phyloP scores from a whole-genome alignment of 2,888 invertebrate species.

The Melanostoma scalare region DNA sequence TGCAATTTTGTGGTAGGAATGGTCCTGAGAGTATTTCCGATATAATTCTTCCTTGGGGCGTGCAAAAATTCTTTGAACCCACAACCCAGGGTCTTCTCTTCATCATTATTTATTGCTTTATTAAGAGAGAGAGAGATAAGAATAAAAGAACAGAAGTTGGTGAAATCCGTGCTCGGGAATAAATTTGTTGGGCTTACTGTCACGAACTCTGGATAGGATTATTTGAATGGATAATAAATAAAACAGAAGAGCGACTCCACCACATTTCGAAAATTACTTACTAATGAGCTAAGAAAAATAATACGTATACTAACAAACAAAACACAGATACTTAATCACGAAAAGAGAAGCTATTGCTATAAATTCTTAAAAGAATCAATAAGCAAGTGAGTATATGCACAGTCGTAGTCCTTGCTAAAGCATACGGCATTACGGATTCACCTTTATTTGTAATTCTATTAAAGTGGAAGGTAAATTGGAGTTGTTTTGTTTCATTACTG shows the following conservation, averaged over 20 bases:
- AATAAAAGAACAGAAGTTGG: neutral
- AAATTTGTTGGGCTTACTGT: slow-evolving; percentile 24
- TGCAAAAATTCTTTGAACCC: slow-evolving; percentile 20
- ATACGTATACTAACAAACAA: too few relatives aligned
- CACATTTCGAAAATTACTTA: neutral
- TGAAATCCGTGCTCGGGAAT: slow-evolving; percentile 30
- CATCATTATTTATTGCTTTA: slow-evolving; percentile 48
- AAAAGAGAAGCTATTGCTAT: too few relatives aligned
- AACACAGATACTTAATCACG: too few relatives aligned
- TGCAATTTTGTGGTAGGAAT: slow-evolving; percentile 13
- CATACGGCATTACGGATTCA: too few relatives aligned
- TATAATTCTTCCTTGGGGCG: slow-evolving; percentile 5
- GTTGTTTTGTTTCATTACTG: too few relatives aligned
- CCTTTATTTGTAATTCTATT: too few relatives aligned
- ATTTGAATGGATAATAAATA: slow-evolving; percentile 31
- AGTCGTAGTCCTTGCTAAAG: too few relatives aligned
- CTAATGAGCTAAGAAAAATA: too few relatives aligned
- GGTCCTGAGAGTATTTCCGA: neutral
- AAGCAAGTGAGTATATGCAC: too few relatives aligned
- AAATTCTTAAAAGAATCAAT: too few relatives aligned
- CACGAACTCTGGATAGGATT: slow-evolving; percentile 24
- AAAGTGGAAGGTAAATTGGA: too few relatives aligned
- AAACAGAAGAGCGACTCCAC: slow-evolving; percentile 5
- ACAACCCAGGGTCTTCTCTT: slow-evolving; percentile 18
- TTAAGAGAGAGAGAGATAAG: neutral